Conservation (phyloP, 1,140 invertebrate genomes). For the Pectinophora gossypiella region DNA sequence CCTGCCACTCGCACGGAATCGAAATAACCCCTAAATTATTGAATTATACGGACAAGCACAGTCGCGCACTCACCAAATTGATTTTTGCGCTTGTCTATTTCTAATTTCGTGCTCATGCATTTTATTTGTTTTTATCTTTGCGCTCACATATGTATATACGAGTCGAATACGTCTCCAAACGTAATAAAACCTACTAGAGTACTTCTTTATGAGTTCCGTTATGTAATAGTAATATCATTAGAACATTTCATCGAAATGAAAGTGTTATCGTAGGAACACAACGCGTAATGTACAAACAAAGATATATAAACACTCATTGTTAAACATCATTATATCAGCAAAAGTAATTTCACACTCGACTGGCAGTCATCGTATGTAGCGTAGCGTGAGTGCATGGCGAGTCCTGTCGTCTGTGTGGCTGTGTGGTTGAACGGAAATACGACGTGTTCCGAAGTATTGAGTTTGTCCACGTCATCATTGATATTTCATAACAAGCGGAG, state of each 20-base stretch:
- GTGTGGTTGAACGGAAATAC: not conserved
- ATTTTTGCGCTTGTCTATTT: conserved; percentile 20
- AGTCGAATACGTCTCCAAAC: too few relatives aligned
- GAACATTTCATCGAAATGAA: too few relatives aligned
- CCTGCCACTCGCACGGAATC: conserved; percentile 31
- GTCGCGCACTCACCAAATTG: conserved; percentile 27
- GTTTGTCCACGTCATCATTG: conserved; percentile 24
- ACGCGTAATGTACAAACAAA: conserved; percentile 3
- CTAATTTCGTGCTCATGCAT: not conserved
- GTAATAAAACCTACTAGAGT: too few relatives aligned
- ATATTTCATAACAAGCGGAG: conserved; percentile 48
- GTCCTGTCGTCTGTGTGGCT: too few relatives aligned
- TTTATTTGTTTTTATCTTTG: too few relatives aligned
- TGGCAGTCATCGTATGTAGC: not conserved
- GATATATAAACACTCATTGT: not conserved
- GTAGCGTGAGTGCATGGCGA: not conserved
- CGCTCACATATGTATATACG: too few relatives aligned
- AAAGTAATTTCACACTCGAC: not conserved
- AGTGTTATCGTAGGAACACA: conserved; percentile 1
- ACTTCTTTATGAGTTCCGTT: too few relatives aligned
- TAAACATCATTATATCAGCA: not conserved
- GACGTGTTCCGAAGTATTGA: not conserved
- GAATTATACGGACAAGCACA: conserved; percentile 50
- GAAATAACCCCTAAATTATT: conserved; percentile 62
- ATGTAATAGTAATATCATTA: too few relatives aligned